These are phyloP conservation scores for Balaeniceps rex DNA, from an alignment of 2,113 vertebrate species.

Conservation along the genomic window DNA sequence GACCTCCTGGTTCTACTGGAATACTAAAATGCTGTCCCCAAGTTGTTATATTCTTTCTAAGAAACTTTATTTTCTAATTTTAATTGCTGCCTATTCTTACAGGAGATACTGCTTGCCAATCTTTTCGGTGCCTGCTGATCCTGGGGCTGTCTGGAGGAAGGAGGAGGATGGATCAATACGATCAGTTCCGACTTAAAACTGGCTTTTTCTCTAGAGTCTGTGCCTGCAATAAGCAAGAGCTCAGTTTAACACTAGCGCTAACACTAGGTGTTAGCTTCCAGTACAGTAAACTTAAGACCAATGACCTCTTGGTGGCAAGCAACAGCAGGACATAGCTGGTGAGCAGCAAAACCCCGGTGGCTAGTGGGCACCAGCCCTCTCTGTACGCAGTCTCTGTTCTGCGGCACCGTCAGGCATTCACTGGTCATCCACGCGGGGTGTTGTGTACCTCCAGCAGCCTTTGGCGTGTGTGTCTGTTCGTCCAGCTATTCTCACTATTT, in stretches of 20 bases:
- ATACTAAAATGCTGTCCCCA: neutral
- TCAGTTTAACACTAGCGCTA: neutral
- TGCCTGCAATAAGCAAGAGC: neutral
- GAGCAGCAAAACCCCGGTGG: neutral
- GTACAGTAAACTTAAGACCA: neutral
- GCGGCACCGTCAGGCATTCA: accelerated
- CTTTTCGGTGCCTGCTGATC: neutral
- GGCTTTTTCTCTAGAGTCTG: neutral
- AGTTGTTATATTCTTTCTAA: neutral
- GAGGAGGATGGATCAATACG: neutral
- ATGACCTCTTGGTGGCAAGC: neutral
- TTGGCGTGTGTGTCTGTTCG: accelerated
- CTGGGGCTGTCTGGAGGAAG: neutral
- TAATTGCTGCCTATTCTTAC: neutral
- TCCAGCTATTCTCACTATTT: neutral
- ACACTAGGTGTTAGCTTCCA: neutral
- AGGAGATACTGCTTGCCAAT: neutral
- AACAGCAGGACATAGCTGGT: neutral
- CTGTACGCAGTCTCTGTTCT: accelerated
- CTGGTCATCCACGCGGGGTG: accelerated
- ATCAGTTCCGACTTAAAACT: neutral
- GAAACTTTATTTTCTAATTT: neutral
- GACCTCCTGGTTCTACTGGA: neutral
- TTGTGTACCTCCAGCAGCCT: neutral
- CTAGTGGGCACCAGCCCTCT: no score